phyloP scores from a whole-genome alignment of 1,140 invertebrate genomes.

The Zaprionus capensis region DNA sequence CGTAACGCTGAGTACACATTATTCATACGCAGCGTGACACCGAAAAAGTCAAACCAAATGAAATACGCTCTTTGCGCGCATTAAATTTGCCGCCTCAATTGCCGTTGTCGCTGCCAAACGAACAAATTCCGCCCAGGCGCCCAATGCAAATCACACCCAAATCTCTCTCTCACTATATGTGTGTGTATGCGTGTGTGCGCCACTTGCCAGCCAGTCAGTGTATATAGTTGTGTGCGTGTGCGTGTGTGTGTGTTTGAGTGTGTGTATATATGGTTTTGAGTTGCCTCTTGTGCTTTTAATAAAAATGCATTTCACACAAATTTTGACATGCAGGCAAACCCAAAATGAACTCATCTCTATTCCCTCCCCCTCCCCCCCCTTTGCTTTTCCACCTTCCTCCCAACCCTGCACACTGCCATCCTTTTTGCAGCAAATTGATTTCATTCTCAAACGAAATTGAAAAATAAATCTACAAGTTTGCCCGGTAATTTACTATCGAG shows the following conservation, averaged over 20 bases:
- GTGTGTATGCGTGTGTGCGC: conserved; percentile 2
- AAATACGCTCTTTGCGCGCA: conserved; percentile 74
- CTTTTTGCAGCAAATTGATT: conserved; percentile 1
- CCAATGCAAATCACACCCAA: conserved; percentile 50
- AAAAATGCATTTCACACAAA: conserved; percentile 48
- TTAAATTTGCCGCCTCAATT: conserved; percentile 76
- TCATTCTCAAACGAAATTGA: conserved; percentile 15
- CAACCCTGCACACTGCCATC: too few species aligned
- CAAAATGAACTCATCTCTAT: conserved; percentile 18
- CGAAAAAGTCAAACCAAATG: conserved; percentile 64
- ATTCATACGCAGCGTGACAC: conserved; percentile 79
- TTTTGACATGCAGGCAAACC: conserved; percentile 36
- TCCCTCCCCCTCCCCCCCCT: not conserved
- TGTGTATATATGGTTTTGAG: conserved; percentile 23
- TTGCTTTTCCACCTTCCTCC: too few species aligned
- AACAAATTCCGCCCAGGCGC: conserved; percentile 33
- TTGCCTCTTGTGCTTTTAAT: conserved; percentile 36
- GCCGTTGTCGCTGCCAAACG: conserved; percentile 47
- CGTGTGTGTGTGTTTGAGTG: conserved; percentile 23
- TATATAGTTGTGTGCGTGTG: not conserved
- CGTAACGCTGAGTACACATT: conserved; percentile 62
- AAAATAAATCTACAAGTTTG: not conserved
- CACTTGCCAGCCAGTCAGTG: not conserved
- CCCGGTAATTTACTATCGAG: not conserved
- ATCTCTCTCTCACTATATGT: conserved; percentile 3